phyloP scores from a whole-genome alignment of 2,888 invertebrate genomes.

The Dicranocentrus wangi region DNA sequence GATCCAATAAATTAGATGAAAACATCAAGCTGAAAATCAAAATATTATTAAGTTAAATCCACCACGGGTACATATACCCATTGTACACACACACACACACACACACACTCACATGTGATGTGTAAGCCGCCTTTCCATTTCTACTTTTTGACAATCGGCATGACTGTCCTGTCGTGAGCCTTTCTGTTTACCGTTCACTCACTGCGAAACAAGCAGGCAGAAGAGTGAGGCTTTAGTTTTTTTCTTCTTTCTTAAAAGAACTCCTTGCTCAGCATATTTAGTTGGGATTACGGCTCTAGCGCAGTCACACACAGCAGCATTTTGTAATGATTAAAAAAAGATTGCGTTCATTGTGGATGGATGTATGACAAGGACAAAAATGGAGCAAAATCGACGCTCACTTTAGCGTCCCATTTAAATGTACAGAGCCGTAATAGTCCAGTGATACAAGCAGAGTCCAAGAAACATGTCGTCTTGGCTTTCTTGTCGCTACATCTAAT shows the following conservation, averaged over 20 bases:
- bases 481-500: too few relatives aligned
- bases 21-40: constrained; percentile 62
- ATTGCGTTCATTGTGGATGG: background rate
- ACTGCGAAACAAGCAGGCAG: background rate
- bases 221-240: too few relatives aligned
- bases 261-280: too few relatives aligned
- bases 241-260: too few relatives aligned
- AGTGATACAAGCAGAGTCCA: too few relatives aligned
- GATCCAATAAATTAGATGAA: constrained; percentile 63
- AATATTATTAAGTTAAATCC: constrained; percentile 53
- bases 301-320: too few relatives aligned
- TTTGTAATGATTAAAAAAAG: too few relatives aligned
- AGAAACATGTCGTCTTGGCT: too few relatives aligned
- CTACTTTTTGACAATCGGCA: constrained; percentile 53
- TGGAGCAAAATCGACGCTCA: background rate
- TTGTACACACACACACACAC: too few relatives aligned
- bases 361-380: too few relatives aligned
- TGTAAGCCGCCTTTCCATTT: constrained; percentile 45
- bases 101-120: background rate
- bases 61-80: background rate
- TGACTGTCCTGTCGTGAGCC: constrained; percentile 50
- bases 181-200: constrained; percentile 47
- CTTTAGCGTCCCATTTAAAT: background rate
- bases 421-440: background rate
- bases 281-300: too few relatives aligned